Conservation (phyloP, 2,888 invertebrate genomes). For the Chouioia cunea region DNA sequence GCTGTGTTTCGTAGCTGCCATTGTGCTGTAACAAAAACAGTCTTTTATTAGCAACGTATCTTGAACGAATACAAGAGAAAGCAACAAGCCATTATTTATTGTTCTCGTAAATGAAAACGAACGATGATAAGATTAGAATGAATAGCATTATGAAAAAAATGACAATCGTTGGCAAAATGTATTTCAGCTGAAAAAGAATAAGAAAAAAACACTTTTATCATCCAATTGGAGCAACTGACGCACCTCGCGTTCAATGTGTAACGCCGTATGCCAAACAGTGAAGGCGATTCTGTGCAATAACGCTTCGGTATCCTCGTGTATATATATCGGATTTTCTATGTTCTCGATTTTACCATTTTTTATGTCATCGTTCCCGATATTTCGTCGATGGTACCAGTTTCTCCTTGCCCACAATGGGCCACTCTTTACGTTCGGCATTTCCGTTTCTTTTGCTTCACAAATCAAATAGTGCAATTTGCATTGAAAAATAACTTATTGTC, state of each 20-base stretch:
- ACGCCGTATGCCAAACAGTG: conserved; percentile 81
- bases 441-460: neutral
- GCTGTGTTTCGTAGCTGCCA: conserved; percentile 62
- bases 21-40: conserved; percentile 63
- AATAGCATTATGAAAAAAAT: neutral
- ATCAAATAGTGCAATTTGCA: no score
- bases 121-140: neutral
- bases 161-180: no score
- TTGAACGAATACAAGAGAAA: no score
- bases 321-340: conserved; percentile 65
- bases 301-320: conserved; percentile 71
- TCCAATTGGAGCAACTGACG: conserved; percentile 47
- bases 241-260: conserved; percentile 73
- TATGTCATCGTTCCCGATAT: conserved; percentile 56
- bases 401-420: conserved; percentile 57
- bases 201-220: conserved; percentile 10
- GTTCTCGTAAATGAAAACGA: no score
- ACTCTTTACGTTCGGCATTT: conserved; percentile 60
- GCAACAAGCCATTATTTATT: no score
- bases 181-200: neutral
- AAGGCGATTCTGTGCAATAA: conserved; percentile 80
- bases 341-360: conserved; percentile 46
- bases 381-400: conserved; percentile 55
- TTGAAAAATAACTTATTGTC: no score
- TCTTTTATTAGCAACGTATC: neutral